Evolutionary conservation across 2,888 invertebrate species (phyloP), one percentile per base, ranked within the genome.

Genomic region (Byasa hedistus): DNA sequence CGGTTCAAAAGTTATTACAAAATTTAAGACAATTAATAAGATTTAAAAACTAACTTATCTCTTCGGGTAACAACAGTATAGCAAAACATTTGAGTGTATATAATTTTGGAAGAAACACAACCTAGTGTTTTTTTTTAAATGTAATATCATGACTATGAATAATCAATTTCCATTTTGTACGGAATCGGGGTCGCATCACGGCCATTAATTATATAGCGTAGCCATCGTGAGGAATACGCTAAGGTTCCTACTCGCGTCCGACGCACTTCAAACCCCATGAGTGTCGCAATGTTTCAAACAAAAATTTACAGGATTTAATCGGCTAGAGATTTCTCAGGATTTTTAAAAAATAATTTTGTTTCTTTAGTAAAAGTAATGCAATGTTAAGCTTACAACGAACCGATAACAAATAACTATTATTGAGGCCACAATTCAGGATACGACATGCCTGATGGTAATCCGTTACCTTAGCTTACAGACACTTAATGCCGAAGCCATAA

Each of bases 141-240:
- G 32, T 32, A 32, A 22, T 55, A 48, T 59, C 59, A 51, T 51
- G 60, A 24, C 27, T 24, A 44, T 24, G 17, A 39, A 61, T 52
- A 52, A 64, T 57, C 57, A 23, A 39, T 55, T 39, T 23, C 24
- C 3, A 44, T n/a, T 57, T 57, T 63, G 10, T 56, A 56, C 39
- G 21, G 27, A 57, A 61, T 54, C 61, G 48, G 58, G 62, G 62
- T 62, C 62, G 54, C 54, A 59, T 62, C 54, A 36, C 17, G 58
- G 54, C 7, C 57, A 36, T 59, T 59, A 66, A 66, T 66, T 62
- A 62, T 59, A 59, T 57, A 66, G 27, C 58, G 55, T 62, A 39
- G 57, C 57, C 57, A 65, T 66, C 61, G 65, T 66, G 66, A 58
- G 62, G 62, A 62, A 62, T 55, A 66, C 55, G 55, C 58, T 58